Base-by-base conservation (phyloP, 1,140 invertebrate genomes). In the Drosophila hydei region DNA sequence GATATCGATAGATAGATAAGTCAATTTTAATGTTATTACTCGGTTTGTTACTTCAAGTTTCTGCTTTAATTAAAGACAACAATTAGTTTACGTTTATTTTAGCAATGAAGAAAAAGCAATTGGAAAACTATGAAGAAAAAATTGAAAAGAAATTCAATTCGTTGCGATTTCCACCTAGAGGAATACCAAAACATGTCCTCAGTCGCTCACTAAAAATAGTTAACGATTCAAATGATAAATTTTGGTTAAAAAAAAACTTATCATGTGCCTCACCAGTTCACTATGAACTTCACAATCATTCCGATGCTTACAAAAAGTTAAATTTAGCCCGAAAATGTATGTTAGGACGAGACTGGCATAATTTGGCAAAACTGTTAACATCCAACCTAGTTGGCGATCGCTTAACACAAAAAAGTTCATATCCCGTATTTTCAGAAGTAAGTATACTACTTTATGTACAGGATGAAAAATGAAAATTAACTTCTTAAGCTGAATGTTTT, bases 161-260 rank as follows among this genome's bases (percentile, higher is more conserved):
- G 30, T n/a, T 7, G 0, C 25, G 45, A 33, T 74, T 43, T 38
- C 59, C 50, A 1, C 60, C 72, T 8, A 40, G 56, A 12, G 30
- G 33, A 59, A 80, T 85, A 18, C 80, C 80, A 3, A 64, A 54
- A 50, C 45, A 67, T 21, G 64, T 60, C 19, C 61, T 85, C 6
- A 43, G 16, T 1, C 42, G 68, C 12, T 65, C 69, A 12, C 51
- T 85, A 1, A 48, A 73, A 58, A 78, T 80, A n/a, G 12, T 69
- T 3, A 48, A 62, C 19, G 40, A 85, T 67, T 3, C 48, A 0
- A 48, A 65, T 9, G 72, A 78, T 50, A 36, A 47, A 25, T 64
- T 75, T 38, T 85, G 80, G 80, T 16, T 68, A 4, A 75, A 80
- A 7, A 63, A 51, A 25, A 85, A 80, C 23, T 43, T 30, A 0